phyloP scores from a whole-genome alignment of 2,113 vertebrate genomes.

The Coryphaenoides rupestris region DNA sequence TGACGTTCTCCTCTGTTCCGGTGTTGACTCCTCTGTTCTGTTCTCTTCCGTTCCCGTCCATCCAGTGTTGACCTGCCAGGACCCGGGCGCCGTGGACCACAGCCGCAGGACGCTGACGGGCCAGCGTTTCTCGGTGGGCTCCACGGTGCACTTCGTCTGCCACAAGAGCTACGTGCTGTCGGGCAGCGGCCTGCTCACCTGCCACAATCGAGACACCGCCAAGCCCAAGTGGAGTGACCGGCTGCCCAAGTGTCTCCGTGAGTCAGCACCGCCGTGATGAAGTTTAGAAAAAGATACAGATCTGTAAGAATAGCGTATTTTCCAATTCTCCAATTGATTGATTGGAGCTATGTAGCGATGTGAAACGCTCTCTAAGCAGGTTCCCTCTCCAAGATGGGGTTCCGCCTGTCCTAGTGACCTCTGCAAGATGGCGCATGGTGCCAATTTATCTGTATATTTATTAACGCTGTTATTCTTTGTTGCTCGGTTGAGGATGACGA shows the following conservation, averaged over 20 bases:
- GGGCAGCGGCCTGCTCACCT: conserved; percentile 81
- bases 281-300: too few species aligned
- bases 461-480: too few species aligned
- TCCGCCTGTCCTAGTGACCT: too few species aligned
- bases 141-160: conserved; percentile 87
- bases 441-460: too few species aligned
- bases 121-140: conserved; percentile 81
- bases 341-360: too few species aligned
- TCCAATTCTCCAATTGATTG: too few species aligned
- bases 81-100: conserved; percentile 89
- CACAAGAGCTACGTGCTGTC: conserved; percentile 90
- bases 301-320: too few species aligned
- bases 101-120: conserved; percentile 84
- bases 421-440: too few species aligned
- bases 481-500: too few species aligned
- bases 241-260: conserved; percentile 91
- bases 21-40: not conserved
- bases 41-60: conserved; percentile 3
- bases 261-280: conserved; percentile 49
- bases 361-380: too few species aligned
- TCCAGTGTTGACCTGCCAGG: conserved; percentile 84
- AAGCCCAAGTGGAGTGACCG: conserved; percentile 93
- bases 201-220: conserved; percentile 83
- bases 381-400: too few species aligned
- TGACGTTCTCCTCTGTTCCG: not conserved